A percentile compares a stretch with the other conserved stretches of the same genome.
These are phyloP conservation scores for Zalophus californianus DNA, from an alignment of 2,797 vertebrate species.

Conservation along the genomic window DNA sequence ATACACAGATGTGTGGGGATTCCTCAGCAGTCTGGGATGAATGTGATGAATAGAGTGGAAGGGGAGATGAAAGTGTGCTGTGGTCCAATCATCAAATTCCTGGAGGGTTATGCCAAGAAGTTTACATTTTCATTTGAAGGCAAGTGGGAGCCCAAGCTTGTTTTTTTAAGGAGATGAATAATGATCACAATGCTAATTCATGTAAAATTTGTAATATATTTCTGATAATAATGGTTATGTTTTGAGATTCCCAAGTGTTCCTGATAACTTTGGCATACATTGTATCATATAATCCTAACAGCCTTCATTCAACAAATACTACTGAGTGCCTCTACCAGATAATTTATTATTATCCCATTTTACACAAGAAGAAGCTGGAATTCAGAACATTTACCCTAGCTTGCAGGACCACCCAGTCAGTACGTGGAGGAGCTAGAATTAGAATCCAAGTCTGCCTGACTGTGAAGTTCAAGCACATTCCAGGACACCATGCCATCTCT, in stretches of 20 bases:
- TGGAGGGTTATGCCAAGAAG: not conserved
- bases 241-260: not conserved
- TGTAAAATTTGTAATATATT: not conserved
- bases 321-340: not conserved
- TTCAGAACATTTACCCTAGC: not conserved
- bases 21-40: not conserved
- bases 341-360: not conserved
- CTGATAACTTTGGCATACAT: not conserved
- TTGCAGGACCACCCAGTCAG: not conserved
- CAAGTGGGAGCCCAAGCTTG: not conserved
- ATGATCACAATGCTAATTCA: not conserved
- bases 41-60: not conserved
- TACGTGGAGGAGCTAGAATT: not conserved
- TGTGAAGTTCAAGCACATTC: not conserved
- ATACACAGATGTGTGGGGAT: too few species aligned
- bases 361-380: not conserved
- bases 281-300: not conserved
- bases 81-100: not conserved
- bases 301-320: not conserved
- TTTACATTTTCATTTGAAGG: not conserved
- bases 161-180: not conserved
- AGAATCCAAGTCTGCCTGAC: not conserved
- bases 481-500: not conserved
- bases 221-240: not conserved
- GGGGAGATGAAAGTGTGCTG: not conserved